Evolutionary conservation across 2,113 vertebrate genomes (phyloP), one percentile per base, ranked within the genome.

Genomic region (Athene cunicularia): DNA sequence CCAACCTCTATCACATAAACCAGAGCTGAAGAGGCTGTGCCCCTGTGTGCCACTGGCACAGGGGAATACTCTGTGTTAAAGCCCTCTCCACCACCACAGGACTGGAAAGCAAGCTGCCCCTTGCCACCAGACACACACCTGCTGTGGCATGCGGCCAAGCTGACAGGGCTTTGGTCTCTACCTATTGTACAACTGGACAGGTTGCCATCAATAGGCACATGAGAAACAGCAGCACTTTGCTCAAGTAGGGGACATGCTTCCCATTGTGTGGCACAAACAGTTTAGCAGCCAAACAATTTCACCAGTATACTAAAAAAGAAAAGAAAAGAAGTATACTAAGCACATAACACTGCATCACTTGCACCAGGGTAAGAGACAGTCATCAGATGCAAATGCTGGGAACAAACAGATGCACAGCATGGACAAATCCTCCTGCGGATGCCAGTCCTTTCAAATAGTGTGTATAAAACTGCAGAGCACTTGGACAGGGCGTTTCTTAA

Each of bases 141-240:
- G 0, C 28, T 12, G 43, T 6, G 14, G 49, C 64, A 68, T 0
- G 0, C 4, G 27, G 22, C 58, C n/a, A 33, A 27, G 26, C 19
- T 45, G 62, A 63, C 2, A 7, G 53, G 41, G 47, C 60, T 75
- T 33, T 6, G 4, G 67, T 55, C 52, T 3, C 66, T 53, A 39
- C 32, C 39, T 33, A 22, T 2, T 0, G 3, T 33, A 53, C 12
- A 32, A 39, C 3, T 10, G 28, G 37, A 71, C 14, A 63, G 62
- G 41, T 50, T 52, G 53, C 41, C 80, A 88, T 14, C 75, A 53
- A 26, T 2, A 56, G 37, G 41, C 8, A 23, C 1, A 6, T 30
- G 49, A 74, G 39, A 33, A 47, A 64, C 17, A 83, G 67, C 41
- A 83, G 72, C 62, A 56, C 33, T 56, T 24, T 37, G n/a, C 23